phyloP scores from a whole-genome alignment of 1,140 invertebrate species.

The Heliconius himera region DNA sequence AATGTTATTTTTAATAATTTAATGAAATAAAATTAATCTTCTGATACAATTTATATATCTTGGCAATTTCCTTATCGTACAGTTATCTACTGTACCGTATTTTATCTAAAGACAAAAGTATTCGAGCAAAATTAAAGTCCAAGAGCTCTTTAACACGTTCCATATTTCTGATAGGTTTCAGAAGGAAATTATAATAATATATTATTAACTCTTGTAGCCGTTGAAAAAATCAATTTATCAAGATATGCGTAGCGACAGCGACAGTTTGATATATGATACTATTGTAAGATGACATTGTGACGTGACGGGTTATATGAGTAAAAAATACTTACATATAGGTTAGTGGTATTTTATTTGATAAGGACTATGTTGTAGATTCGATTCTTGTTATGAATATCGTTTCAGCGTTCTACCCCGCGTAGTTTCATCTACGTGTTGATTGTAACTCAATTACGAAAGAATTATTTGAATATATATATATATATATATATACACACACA shows the following conservation, averaged over 20 bases:
- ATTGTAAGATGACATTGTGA: slow-evolving; percentile 1
- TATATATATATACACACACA: too few relatives aligned
- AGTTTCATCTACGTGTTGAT: too few relatives aligned
- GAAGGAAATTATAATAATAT: not conserved
- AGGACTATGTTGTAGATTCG: not conserved
- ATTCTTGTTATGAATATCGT: not conserved
- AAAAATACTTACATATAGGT: not conserved
- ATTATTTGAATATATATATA: too few relatives aligned
- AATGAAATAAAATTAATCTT: too few relatives aligned
- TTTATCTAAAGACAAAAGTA: too few relatives aligned
- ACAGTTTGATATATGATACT: slow-evolving; percentile 18
- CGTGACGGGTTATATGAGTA: not conserved
- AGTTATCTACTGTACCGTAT: too few relatives aligned
- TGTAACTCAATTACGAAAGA: too few relatives aligned
- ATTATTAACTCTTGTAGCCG: not conserved
- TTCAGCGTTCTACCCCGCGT: too few relatives aligned
- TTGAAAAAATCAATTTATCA: slow-evolving; percentile 20
- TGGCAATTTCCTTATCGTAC: too few relatives aligned
- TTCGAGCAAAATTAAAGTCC: not conserved
- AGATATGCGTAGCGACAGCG: slow-evolving; percentile 16
- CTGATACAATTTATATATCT: too few relatives aligned
- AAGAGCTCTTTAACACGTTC: not conserved
- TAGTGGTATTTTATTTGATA: not conserved
- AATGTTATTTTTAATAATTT: too few relatives aligned
- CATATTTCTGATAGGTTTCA: not conserved